phyloP scores from a whole-genome alignment of 2,797 vertebrate species.

The Coreius guichenoti region DNA sequence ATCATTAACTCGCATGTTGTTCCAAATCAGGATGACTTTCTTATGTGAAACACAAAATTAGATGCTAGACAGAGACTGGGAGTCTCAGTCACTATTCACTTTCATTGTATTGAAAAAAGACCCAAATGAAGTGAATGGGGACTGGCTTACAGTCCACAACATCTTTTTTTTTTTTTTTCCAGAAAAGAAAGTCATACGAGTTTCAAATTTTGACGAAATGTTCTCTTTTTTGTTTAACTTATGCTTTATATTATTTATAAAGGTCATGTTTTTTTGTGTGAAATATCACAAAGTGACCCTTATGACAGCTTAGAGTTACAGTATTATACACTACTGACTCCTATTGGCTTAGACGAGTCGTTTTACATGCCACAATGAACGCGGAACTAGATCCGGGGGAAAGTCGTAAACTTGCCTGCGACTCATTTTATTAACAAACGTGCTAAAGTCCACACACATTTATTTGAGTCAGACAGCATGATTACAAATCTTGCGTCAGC shows the following conservation, averaged over 20 bases:
- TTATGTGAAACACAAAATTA: neutral
- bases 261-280: neutral
- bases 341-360: conserved; percentile 12
- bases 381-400: conserved; percentile 50
- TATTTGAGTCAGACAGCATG: neutral
- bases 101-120: neutral
- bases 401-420: conserved; percentile 1
- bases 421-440: conserved; percentile 22
- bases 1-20: neutral
- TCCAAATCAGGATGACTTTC: neutral
- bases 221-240: neutral
- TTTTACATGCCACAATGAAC: conserved; percentile 22
- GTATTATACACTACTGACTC: neutral
- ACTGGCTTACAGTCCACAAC: neutral
- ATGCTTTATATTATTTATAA: neutral
- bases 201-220: neutral
- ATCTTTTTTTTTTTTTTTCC: no score
- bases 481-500: conserved; percentile 35
- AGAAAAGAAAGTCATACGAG: neutral
- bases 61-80: neutral
- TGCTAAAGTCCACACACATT: conserved; percentile 7
- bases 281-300: neutral
- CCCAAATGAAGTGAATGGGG: neutral
- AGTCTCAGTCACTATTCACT: neutral
- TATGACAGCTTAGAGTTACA: neutral